Conservation (phyloP, 2,888 invertebrate species). For the Conistra vaccinii region DNA sequence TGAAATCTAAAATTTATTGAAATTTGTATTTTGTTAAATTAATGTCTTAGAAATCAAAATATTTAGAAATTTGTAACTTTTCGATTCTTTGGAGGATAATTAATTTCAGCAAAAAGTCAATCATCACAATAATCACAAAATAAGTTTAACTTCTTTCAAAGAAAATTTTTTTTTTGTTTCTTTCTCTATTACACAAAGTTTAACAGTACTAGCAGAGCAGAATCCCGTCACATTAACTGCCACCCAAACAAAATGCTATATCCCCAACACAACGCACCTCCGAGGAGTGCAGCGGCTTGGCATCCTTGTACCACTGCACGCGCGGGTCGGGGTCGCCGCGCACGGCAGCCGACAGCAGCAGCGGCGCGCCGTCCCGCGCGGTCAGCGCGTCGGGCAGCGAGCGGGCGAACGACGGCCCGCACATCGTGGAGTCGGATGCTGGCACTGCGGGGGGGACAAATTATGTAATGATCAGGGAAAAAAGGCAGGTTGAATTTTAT, state of each 20-base stretch:
- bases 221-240: no score
- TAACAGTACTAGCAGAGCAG: background rate
- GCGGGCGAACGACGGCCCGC: slow-evolving; percentile 95
- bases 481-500: background rate
- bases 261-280: slow-evolving; percentile 67
- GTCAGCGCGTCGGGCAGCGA: slow-evolving; percentile 93
- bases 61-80: background rate
- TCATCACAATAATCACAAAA: background rate
- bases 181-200: background rate
- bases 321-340: slow-evolving; percentile 98
- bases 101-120: no score
- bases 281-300: slow-evolving; percentile 90
- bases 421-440: slow-evolving; percentile 96
- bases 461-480: background rate
- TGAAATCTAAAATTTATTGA: background rate
- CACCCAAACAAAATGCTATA: background rate
- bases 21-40: no score
- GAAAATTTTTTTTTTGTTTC: background rate
- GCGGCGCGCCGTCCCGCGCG: slow-evolving; percentile 96
- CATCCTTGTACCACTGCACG: slow-evolving; percentile 97
- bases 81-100: background rate
- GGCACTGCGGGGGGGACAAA: slow-evolving; percentile 91
- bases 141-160: no score
- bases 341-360: slow-evolving; percentile 95
- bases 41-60: no score